Evolutionary conservation across 2,797 vertebrate species (phyloP).

Genomic region (Chiroxiphia lanceolata): DNA sequence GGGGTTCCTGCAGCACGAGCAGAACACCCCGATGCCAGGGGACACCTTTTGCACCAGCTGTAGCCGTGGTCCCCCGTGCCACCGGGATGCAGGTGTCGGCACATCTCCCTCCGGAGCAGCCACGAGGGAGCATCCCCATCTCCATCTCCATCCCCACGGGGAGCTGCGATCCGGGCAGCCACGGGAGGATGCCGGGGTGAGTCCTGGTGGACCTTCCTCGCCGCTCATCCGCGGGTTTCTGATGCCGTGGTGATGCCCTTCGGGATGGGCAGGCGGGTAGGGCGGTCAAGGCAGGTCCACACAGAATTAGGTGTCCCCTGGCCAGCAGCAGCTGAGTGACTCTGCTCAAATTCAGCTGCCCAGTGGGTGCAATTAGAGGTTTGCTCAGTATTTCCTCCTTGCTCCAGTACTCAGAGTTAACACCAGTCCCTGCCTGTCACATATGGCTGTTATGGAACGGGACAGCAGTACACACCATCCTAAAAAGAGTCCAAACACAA

Average conservation of each 20-base stretch:
- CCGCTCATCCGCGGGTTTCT: fast-evolving
- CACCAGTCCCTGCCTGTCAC: fast-evolving
- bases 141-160: too few relatives aligned
- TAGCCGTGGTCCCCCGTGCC: fast-evolving
- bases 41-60: fast-evolving
- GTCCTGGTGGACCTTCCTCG: fast-evolving
- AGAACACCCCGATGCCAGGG: fast-evolving
- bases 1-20: fast-evolving
- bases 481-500: fast-evolving
- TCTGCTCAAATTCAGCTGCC: not conserved
- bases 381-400: not conserved
- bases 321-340: not conserved
- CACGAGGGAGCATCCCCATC: not conserved
- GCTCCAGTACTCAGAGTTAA: not conserved
- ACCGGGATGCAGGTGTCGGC: not conserved
- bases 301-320: fast-evolving
- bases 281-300: not conserved
- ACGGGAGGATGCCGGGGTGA: too few relatives aligned
- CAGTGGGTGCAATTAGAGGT: not conserved
- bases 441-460: fast-evolving
- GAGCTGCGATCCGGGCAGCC: too few relatives aligned
- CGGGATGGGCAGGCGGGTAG: not conserved
- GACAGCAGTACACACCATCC: fast-evolving
- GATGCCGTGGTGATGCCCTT: fast-evolving
- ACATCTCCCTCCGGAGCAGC: not conserved